phyloP scores from a whole-genome alignment of 2,113 vertebrate genomes.

The Varanus komodoensis region DNA sequence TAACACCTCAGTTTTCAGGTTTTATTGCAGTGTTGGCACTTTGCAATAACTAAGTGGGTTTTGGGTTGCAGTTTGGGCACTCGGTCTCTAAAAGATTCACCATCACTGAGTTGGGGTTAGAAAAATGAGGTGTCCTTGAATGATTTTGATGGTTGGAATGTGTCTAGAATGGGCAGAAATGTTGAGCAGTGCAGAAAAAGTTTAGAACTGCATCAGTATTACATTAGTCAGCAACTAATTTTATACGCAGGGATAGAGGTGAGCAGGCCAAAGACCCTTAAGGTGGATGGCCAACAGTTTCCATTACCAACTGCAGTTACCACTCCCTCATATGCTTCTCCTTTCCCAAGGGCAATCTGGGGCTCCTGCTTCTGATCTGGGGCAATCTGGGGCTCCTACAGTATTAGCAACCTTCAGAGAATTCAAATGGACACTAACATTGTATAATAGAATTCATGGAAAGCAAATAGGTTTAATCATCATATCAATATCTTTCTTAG shows the following conservation, averaged over 20 bases:
- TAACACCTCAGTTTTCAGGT: no score
- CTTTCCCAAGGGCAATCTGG: neutral
- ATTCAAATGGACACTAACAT: neutral
- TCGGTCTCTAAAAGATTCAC: no score
- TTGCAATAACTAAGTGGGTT: no score
- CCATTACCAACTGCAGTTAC: neutral
- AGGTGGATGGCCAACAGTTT: neutral
- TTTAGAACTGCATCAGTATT: neutral
- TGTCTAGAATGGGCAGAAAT: no score
- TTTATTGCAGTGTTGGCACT: no score
- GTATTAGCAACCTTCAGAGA: neutral
- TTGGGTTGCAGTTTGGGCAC: no score
- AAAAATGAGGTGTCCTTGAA: no score
- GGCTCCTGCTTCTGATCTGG: neutral
- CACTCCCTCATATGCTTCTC: neutral
- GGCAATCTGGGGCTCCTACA: neutral
- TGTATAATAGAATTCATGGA: conserved; percentile 11
- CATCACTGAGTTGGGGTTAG: no score
- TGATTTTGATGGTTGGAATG: no score
- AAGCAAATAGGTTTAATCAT: neutral
- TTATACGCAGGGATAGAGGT: neutral
- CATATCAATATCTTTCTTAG: conserved; percentile 20
- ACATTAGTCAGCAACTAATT: neutral
- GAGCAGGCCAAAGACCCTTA: neutral
- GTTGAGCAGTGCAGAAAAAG: no score